Base-by-base conservation (phyloP, 1,140 invertebrate genomes). In the Drosophila yakuba region DNA sequence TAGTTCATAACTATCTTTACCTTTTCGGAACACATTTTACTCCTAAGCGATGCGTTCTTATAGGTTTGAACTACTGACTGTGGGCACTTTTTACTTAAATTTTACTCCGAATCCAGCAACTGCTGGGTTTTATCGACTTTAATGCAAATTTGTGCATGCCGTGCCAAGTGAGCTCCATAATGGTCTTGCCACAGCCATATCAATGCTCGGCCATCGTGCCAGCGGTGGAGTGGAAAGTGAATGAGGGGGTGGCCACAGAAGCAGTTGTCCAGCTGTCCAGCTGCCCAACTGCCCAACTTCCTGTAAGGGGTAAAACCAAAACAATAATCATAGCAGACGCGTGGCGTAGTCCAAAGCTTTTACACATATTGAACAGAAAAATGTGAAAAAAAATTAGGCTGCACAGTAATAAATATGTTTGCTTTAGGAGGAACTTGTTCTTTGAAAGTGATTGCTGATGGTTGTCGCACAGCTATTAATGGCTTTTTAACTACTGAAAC, bases 111-210 rank as follows among this genome's bases (percentile, higher is more conserved):
- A 10, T 11, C 12, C 28, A 14, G 15, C 17, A 76, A 50, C 41
- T 64, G 17, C 58, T 43, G 28, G 14, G 45, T 60, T 67, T 83
- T 76, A 84, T 68, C 54, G 50, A 68, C 50, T 67, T 52, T 44
- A 61, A 54, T 69, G 52, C 62, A 62, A 79, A 77, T 74, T 69
- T 82, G 11, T 56, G 20, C 45, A 39, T 38, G 73, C 45, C 71
- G 45, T 71, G 78, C 69, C 83, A 78, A 88, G 78, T 88, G 78
- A 85, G 69, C 78, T 82, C 78, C 74, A 78, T 78, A 85, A 85
- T 86, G 67, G 83, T 82, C 78, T 72, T 81, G 82, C 74, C 83
- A 72, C 45, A 59, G 69, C 69, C 82, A 72, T 85, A 82, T 82
- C 83, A 81, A 72, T 86, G 68, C 64, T 72, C 61, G 67, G 64